Evolutionary conservation across 2,888 invertebrate genomes (phyloP).

Genomic region (Antheraea assamensis): DNA sequence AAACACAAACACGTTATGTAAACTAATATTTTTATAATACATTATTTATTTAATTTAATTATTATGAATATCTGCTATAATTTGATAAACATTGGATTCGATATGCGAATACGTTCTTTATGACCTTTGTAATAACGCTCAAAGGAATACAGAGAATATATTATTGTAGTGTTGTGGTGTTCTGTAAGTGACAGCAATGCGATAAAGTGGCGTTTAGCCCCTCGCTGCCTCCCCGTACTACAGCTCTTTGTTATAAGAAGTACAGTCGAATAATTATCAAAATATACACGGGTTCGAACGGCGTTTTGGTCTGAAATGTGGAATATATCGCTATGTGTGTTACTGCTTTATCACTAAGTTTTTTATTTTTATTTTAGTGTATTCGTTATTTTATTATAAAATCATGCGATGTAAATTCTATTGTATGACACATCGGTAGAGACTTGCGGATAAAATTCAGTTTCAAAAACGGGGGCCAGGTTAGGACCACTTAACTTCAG

Average conservation of each 20-base stretch:
- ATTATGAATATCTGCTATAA: background rate
- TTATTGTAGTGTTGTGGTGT: conserved; percentile 19
- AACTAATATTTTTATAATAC: background rate
- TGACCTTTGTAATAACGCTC: conserved; percentile 18
- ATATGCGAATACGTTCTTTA: conserved; percentile 14
- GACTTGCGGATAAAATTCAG: no score
- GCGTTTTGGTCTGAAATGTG: background rate
- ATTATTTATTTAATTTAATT: background rate
- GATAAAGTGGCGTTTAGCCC: conserved; percentile 73
- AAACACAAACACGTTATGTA: background rate
- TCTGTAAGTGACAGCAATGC: conserved; percentile 60
- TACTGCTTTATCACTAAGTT: conserved; percentile 43
- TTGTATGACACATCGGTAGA: no score
- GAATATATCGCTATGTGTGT: conserved; percentile 30
- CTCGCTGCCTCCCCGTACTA: conserved; percentile 57
- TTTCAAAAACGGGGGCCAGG: no score
- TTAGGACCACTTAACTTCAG: no score
- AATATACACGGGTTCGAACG: background rate
- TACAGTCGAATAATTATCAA: conserved; percentile 14
- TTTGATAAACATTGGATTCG: background rate
- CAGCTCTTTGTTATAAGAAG: conserved; percentile 26
- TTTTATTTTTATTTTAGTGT: no score
- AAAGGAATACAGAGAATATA: conserved; percentile 9
- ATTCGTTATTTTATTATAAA: no score
- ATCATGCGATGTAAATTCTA: no score